These are phyloP conservation scores for Emydocephalus ijimae DNA, from an alignment of 2,113 vertebrate species.

Conservation along the genomic window DNA sequence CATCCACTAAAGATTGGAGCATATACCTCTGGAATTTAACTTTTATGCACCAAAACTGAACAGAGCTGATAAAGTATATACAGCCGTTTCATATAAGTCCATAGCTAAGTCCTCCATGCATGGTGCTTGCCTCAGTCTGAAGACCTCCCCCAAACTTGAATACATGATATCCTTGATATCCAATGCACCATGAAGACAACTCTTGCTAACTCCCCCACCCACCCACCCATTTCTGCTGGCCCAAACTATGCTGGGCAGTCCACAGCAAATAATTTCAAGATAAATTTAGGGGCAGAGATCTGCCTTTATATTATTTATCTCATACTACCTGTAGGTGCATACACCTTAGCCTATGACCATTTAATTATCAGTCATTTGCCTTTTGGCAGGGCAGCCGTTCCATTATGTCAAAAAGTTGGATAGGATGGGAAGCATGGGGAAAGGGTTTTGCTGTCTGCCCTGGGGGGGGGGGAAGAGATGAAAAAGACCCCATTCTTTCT, in stretches of 20 bases:
- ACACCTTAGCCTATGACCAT: background rate
- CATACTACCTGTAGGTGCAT: background rate
- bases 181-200: background rate
- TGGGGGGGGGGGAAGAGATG: background rate
- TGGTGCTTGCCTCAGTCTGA: background rate
- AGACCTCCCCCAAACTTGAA: background rate
- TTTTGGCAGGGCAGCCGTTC: background rate
- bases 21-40: background rate
- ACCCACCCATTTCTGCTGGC: background rate
- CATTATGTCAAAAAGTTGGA: background rate
- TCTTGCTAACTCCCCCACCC: background rate
- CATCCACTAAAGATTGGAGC: background rate
- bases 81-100: background rate
- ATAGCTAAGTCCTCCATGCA: background rate
- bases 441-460: background rate
- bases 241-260: background rate
- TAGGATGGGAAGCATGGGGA: background rate
- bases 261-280: background rate
- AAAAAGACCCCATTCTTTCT: background rate
- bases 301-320: background rate
- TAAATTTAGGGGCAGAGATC: background rate
- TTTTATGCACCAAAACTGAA: background rate
- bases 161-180: background rate
- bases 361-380: background rate
- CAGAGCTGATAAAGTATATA: background rate